Base-by-base conservation (phyloP, 2,888 invertebrate species). In the Psococerastis gibbosa region DNA sequence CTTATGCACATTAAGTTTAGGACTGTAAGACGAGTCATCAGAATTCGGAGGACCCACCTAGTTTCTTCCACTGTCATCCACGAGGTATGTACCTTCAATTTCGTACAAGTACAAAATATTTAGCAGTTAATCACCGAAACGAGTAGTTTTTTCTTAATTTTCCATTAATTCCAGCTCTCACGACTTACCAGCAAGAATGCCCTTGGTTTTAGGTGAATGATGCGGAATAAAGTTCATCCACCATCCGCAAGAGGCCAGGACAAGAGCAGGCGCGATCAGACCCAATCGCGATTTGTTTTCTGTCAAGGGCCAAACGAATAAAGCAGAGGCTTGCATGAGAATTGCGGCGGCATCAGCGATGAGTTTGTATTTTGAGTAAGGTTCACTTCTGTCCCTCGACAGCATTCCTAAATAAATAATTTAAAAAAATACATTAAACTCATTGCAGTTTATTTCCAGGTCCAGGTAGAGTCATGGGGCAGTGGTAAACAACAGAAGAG, bases 171-270 rank as follows among this genome's bases (percentile, higher is more conserved):
- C n/a, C n/a, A n/a, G n/a, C n/a, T n/a, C n/a, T n/a, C n/a, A n/a
- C n/a, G n/a, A n/a, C n/a, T n/a, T n/a, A n/a, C n/a, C n/a, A n/a
- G n/a, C n/a, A n/a, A n/a, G n/a, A n/a, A n/a, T n/a, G n/a, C n/a
- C n/a, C n/a, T n/a, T 45, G 44, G 48, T 50, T 45, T 15, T 27
- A 11, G 27, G 27, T 9, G 27, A 11, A 27, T 6, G 6, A 11
- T 27, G 6, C 8, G 69, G 68, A 3, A 79, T 67, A 57, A 71
- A 87, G 59, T 84, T 87, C 57, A 80, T 78, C 85, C 85, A 87
- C 83, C 84, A 88, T 17, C 79, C 77, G 35, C 75, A 63, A 1
- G 85, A 85, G 44, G 77, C 69, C 20, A 83, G 62, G 22, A 78
- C 52, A 42, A 79, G 64, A 2, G 78, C 70, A 3, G 75, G 50